A percentile compares a stretch with the other conserved stretches of the same genome.
Evolutionary conservation across 2,797 vertebrate genomes (phyloP).

Genomic region (Urocyon cinereoargenteus): DNA sequence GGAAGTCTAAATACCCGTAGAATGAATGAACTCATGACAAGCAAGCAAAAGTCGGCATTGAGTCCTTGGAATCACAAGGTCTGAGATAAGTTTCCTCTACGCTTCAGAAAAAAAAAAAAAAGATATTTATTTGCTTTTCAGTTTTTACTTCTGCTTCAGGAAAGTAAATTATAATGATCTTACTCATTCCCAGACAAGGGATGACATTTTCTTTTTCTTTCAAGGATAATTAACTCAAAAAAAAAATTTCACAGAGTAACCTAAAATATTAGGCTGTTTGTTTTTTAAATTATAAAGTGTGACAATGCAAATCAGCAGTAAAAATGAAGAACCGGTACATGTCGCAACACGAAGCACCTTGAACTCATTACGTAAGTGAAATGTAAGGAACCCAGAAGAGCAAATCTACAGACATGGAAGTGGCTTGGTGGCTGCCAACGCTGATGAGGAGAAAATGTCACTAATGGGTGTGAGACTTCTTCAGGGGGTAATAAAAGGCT

Average conservation of each 20-base stretch:
- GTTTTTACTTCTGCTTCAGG: neutral
- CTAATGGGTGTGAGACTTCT: neutral
- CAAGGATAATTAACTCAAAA: conserved; percentile 12
- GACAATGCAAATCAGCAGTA: neutral
- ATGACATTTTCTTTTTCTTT: neutral
- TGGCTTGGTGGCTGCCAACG: neutral
- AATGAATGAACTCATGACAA: neutral
- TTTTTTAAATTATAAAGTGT: neutral
- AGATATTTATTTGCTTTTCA: neutral
- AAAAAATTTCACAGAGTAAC: neutral
- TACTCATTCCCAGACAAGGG: neutral
- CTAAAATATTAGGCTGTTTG: neutral
- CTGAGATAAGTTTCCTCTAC: neutral
- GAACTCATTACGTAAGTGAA: neutral
- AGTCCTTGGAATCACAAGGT: neutral
- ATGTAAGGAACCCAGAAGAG: neutral
- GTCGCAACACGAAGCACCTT: neutral
- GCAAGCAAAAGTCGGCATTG: neutral
- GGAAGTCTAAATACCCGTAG: neutral
- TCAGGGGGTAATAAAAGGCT: neutral
- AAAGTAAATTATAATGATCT: neutral
- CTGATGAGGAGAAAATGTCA: neutral
- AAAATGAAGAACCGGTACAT: neutral
- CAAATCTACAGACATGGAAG: neutral
- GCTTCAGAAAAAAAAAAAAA: neutral